phyloP scores from a whole-genome alignment of 2,888 invertebrate genomes.

The Melanargia galathea region DNA sequence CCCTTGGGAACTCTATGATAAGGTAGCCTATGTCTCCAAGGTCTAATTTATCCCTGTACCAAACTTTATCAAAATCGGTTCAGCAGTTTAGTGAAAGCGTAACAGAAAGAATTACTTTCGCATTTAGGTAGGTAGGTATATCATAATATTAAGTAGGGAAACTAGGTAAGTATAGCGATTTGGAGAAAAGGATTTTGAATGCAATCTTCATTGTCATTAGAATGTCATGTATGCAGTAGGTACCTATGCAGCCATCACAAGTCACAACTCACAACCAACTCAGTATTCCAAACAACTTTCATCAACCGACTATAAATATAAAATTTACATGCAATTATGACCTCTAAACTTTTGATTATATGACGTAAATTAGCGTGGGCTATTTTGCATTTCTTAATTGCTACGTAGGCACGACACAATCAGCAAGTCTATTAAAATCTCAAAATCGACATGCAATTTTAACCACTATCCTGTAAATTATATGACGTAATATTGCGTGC shows the following conservation, averaged over 20 bases:
- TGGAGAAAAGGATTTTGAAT: too few species aligned
- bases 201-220: too few species aligned
- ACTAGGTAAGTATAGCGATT: too few species aligned
- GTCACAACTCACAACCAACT: background rate
- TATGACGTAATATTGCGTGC: background rate
- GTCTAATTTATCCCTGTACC: too few species aligned
- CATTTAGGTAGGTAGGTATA: too few species aligned
- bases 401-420: background rate
- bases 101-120: too few species aligned
- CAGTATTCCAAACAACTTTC: conserved; percentile 9
- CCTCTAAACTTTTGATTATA: background rate
- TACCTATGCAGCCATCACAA: background rate
- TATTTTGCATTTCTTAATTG: background rate
- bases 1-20: too few species aligned
- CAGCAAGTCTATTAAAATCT: background rate
- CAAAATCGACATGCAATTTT: background rate
- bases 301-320: background rate
- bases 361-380: conserved; percentile 1
- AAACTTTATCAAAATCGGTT: too few species aligned
- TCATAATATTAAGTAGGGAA: too few species aligned
- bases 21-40: too few species aligned
- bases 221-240: too few species aligned
- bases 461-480: background rate
- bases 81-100: too few species aligned
- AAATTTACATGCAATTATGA: conserved; percentile 1